Base-by-base conservation (phyloP, 1,140 invertebrate species). In the Bombus affinis region DNA sequence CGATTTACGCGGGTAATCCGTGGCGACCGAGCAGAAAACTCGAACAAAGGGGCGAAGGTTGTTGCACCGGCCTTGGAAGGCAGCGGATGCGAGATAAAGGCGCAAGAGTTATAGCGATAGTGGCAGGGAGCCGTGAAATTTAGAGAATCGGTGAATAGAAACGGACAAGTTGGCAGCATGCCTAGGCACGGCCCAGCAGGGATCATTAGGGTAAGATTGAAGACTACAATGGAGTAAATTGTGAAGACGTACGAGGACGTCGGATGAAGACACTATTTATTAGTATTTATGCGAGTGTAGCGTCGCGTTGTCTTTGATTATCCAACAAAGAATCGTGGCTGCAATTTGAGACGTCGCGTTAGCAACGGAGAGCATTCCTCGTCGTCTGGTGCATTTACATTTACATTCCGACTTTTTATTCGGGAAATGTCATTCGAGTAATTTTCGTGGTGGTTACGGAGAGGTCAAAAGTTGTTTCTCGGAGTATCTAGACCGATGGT, bases 141-240 rank as follows among this genome's bases (percentile, higher is more conserved):
- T 80, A 47, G 78, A 70, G 65, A 70, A 53, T 80, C 65, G 78
- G 78, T 70, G 65, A 70, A 80, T 70, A 70, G 78, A 70, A 80
- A 70, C 44, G 44, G 78, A 80, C 78, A 80, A 80, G 78, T 47
- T 80, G 78, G 78, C 78, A 80, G 42, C 28, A 22, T 71, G 65
- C 78, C 78, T 70, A 44, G 65, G 25, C 78, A 47, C 25, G n/a
- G 35, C 25, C 65, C 37, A n/a, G 44, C 44, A 53, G 65, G 75
- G 44, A 80, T 80, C 78, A 53, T 80, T 80, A 80, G 78, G 65
- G 44, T 66, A 70, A 70, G 65, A 80, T 80, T 70, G 78, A 80
- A 70, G 78, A 80, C 70, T 80, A 80, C 65, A 80, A 80, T 80
- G 78, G 78, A n/a, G 78, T 53, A 70, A 80, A 80, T 53, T 70